Conservation (phyloP, 2,113 vertebrate species). For the Oostethus manadensis region DNA sequence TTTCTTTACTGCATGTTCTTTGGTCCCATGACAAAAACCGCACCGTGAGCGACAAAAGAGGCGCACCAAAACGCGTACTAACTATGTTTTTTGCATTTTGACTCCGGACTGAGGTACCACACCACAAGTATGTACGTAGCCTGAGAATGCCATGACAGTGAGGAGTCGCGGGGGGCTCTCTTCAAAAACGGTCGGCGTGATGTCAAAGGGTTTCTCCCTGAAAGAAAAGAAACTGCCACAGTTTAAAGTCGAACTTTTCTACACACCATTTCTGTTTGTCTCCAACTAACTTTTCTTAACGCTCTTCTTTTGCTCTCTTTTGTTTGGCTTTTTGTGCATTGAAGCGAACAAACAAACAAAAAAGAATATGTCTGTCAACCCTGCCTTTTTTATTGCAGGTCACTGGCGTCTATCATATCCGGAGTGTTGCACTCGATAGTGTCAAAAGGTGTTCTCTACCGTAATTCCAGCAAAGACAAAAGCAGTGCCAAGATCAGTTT, state of each 20-base stretch:
- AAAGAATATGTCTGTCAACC: constrained; percentile 43
- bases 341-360: constrained; percentile 31
- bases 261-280: constrained; percentile 45
- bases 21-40: too few relatives aligned
- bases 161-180: constrained; percentile 26
- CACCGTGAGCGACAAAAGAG: too few relatives aligned
- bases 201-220: constrained; percentile 59
- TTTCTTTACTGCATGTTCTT: too few relatives aligned
- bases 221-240: constrained; percentile 67
- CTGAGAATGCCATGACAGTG: constrained; percentile 32
- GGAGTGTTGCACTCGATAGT: constrained; percentile 53
- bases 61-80: too few relatives aligned
- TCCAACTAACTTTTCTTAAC: constrained; percentile 31
- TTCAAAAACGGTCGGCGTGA: constrained; percentile 34
- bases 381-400: constrained; percentile 53
- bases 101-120: too few relatives aligned
- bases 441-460: constrained; percentile 59
- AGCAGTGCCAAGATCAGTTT: constrained; percentile 76
- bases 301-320: constrained; percentile 33
- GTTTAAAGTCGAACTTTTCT: constrained; percentile 57
- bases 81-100: too few relatives aligned
- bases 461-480: constrained; percentile 65
- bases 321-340: constrained; percentile 41
- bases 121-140: too few relatives aligned
- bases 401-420: constrained; percentile 42